Evolutionary conservation across 2,113 vertebrate species (phyloP), one percentile per base, ranked within the genome.

Genomic region (Eonycteris spelaea): DNA sequence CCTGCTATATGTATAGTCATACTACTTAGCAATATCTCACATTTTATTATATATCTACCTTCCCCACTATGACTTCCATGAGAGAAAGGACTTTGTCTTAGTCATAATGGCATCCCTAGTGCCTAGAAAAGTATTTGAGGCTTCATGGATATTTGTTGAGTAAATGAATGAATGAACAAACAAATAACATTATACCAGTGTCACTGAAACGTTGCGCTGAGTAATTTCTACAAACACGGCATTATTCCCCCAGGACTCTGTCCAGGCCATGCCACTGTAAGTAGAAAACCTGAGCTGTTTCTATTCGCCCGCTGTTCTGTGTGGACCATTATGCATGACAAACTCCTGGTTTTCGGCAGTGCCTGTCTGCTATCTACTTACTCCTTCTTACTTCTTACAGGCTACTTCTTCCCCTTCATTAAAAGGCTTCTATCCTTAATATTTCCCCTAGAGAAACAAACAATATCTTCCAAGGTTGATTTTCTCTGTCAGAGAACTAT

Each of bases 271-370:
- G 28, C 14, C 40, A 40, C 30, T 26, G 1, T 10, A 67, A 40
- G 18, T 0, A n/a, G 55, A 68, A 48, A 83, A 45, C 11, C 21
- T 38, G 21, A 87, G 45, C 35, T 30, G 3, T 40, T 35, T 83
- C 48, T 55, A 43, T 6, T 28, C 0, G 1, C 33, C 26, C 55
- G 0, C 0, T 51, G 16, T 3, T 33, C 55, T 35, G 3, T 55
- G 43, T 26, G 75, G 43, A 40, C 28, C 74, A n/a, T 15, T 3
- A 15, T 9, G 7, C 2, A 6, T 1, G 3, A 51, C 45, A 73
- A 61, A 6, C 19, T 65, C 59, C 55, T 4, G 22, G 55, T 26
- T 33, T 22, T 48, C 22, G n/a, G 26, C 13, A 77, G 38, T n/a
- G 30, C 14, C 51, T 86, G 14, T 67, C 48, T 94, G 79, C 40